phyloP scores from a whole-genome alignment of 1,140 invertebrate genomes.

The Paraescarpia echinospica region DNA sequence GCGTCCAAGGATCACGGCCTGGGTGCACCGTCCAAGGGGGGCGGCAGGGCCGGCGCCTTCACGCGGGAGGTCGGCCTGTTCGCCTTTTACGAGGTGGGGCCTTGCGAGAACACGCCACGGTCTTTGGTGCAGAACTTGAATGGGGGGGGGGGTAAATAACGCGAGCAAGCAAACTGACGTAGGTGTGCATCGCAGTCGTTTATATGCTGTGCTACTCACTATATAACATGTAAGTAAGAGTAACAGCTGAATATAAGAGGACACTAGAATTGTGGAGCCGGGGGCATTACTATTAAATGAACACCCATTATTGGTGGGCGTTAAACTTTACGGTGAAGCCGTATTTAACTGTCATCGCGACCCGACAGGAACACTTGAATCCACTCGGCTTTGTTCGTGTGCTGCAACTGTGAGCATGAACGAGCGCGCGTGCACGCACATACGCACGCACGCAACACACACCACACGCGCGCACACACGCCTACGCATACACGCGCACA shows the following conservation, averaged over 20 bases:
- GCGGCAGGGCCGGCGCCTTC: slow-evolving; percentile 77
- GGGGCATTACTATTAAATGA: too few relatives aligned
- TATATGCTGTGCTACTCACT: too few relatives aligned
- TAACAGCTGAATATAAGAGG: too few relatives aligned
- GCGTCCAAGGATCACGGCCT: slow-evolving; percentile 78
- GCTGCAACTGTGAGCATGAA: too few relatives aligned
- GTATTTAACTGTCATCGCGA: not conserved
- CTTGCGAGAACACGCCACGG: slow-evolving; percentile 24
- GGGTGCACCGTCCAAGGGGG: slow-evolving; percentile 73
- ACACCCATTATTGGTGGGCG: too few relatives aligned
- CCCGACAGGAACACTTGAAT: not conserved
- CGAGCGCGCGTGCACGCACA: not conserved
- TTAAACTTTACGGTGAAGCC: too few relatives aligned
- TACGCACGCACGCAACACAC: not conserved
- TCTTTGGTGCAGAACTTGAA: slow-evolving; percentile 35
- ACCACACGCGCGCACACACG: not conserved
- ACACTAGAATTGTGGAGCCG: too few relatives aligned
- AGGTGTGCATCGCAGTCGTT: not conserved
- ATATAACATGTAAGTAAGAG: too few relatives aligned
- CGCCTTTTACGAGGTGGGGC: slow-evolving; percentile 80
- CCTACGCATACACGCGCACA: not conserved
- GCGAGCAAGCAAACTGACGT: not conserved
- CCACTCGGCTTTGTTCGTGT: not conserved
- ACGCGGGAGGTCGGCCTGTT: slow-evolving; percentile 88
- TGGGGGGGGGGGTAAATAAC: not conserved